These are phyloP conservation scores for Notamacropus eugenii DNA, from an alignment of 2,797 vertebrate genomes.

Conservation along the genomic window DNA sequence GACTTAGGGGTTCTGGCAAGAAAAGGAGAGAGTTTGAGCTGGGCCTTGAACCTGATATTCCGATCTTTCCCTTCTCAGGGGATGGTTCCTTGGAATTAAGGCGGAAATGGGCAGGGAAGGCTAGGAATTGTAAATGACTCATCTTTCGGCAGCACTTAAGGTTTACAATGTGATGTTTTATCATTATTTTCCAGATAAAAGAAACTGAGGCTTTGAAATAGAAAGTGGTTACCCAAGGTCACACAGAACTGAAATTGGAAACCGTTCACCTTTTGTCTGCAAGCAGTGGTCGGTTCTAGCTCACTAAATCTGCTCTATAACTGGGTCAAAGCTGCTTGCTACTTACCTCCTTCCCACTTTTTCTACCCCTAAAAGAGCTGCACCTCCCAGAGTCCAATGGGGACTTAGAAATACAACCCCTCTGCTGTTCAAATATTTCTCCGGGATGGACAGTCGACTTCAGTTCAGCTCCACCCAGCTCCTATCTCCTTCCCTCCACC, in stretches of 20 bases:
- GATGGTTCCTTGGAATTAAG: constrained; percentile 57
- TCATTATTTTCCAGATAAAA: constrained; percentile 8
- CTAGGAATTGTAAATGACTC: background rate
- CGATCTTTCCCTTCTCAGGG: background rate
- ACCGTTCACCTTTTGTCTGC: background rate
- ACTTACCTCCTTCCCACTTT: background rate
- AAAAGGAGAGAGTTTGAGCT: background rate
- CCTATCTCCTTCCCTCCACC: background rate
- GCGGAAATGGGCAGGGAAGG: constrained; percentile 43
- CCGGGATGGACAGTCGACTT: background rate
- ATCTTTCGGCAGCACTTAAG: background rate
- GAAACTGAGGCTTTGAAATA: constrained; percentile 19
- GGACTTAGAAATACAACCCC: background rate
- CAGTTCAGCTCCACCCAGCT: background rate
- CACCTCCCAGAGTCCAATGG: background rate
- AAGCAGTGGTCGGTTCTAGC: background rate
- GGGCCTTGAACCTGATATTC: background rate
- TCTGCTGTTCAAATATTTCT: background rate
- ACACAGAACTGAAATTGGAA: background rate
- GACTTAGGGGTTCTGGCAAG: background rate
- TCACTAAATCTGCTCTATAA: background rate
- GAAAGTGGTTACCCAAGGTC: background rate
- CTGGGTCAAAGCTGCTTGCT: background rate
- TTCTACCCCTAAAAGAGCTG: background rate
- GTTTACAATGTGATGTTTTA: background rate